Evolutionary conservation across 2,888 invertebrate species (phyloP).

Genomic region (Acronicta leporina): DNA sequence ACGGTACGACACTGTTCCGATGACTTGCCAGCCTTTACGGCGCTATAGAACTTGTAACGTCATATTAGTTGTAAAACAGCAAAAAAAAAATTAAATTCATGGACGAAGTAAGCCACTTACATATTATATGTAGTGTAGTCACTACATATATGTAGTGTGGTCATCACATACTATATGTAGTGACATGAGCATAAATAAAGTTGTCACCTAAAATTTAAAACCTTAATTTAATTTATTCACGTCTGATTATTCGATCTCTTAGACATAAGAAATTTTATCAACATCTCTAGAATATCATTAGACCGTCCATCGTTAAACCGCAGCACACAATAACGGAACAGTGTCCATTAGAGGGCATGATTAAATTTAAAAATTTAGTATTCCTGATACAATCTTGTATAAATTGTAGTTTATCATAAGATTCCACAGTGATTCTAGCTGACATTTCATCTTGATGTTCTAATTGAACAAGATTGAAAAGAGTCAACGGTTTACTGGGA

Average conservation of each 20-base stretch:
- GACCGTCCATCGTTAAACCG: conserved; percentile 75
- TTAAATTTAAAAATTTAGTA: conserved; percentile 76
- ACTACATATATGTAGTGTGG: too few species aligned
- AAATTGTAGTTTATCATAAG: conserved; percentile 80
- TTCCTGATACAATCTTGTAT: conserved; percentile 83
- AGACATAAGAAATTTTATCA: conserved; percentile 66
- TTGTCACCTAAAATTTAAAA: conserved; percentile 33
- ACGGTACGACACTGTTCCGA: conserved; percentile 71
- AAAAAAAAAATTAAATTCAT: conserved; percentile 33
- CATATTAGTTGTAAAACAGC: conserved; percentile 30
- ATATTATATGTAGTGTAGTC: conserved; percentile 26
- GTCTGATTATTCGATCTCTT: conserved; percentile 67
- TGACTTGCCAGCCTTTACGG: conserved; percentile 51
- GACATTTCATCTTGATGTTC: conserved; percentile 77
- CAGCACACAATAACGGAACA: conserved; percentile 69
- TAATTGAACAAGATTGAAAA: conserved; percentile 68
- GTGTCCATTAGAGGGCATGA: conserved; percentile 71
- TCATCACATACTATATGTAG: conserved; percentile 22
- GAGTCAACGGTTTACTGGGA: conserved; percentile 58
- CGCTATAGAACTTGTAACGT: conserved; percentile 40
- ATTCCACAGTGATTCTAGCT: conserved; percentile 79
- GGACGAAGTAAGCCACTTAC: conserved; percentile 18
- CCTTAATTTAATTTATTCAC: conserved; percentile 43
- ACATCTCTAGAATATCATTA: conserved; percentile 61
- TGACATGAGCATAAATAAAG: conserved; percentile 27